Base-by-base conservation (phyloP, 2,113 vertebrate genomes). In the Seriola rivoliana region DNA sequence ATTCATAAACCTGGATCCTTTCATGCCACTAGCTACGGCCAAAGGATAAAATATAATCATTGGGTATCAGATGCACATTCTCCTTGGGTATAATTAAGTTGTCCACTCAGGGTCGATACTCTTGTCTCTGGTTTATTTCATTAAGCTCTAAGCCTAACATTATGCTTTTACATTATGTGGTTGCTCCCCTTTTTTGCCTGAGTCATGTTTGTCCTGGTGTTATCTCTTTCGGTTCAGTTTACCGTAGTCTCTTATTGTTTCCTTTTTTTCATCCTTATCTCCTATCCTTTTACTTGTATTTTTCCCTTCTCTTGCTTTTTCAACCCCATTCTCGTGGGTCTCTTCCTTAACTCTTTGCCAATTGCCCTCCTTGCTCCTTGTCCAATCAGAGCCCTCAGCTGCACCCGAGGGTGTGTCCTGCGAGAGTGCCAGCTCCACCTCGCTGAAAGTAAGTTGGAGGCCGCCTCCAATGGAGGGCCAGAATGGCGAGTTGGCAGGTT, bases 381-480 rank as follows among this genome's bases (percentile, higher is more conserved):
- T 93, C 94, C 94, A 85, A 95, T 64, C 97, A 99, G 97, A 97
- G 95, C 97, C 97, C 95, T 96, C 96, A 36, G 96, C 96, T 92
- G 95, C 97, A 93, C 98, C 98, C 92, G 95, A 96, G 93, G 96
- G 97, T 74, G 96, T 98, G 94, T 97, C 96, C 94, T 99, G 98
- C 72, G 93, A 96, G 94, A 97, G 96, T 92, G 92, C 95, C 85
- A 96, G 96, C 94, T 98, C 98, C 93, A 97, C 97, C 85, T 97
- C 97, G 90, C 96, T 98, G 95, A 95, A 96, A 96, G 97, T 99
- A 95, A 98, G 96, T 96, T 99, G 98, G 97, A 95, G 92, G 89
- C 97, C 96, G 46, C 97, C 97, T 71, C 96, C 96, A 65, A 85
- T 93, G 76, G 97, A 97, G 72, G 96, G 95, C 93, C 96, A 96